Evolutionary conservation across 2,113 vertebrate species (phyloP).

Genomic region (Rhinichthys klamathensis): DNA sequence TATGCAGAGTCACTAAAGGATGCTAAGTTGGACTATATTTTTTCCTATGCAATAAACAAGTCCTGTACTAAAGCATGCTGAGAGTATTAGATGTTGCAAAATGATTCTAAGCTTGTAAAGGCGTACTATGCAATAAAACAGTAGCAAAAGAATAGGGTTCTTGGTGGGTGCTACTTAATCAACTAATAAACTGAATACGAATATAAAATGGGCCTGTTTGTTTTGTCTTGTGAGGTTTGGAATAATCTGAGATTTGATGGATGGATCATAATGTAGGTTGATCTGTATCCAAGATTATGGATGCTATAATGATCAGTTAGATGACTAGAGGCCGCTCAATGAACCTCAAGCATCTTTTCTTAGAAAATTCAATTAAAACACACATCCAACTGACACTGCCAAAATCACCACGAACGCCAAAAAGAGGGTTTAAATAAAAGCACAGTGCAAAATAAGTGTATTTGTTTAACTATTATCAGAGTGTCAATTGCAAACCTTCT

Average conservation of each 20-base stretch:
- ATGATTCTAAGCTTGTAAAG: background rate
- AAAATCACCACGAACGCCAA: background rate
- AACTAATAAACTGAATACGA: background rate
- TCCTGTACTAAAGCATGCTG: background rate
- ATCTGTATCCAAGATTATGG: background rate
- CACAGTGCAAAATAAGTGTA: background rate
- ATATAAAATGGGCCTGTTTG: background rate
- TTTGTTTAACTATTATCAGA: background rate
- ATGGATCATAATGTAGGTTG: background rate
- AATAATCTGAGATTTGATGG: background rate
- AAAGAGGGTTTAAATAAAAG: background rate
- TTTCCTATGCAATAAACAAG: background rate
- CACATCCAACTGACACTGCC: background rate
- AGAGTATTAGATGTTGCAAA: background rate
- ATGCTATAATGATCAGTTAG: background rate
- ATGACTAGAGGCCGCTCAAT: background rate
- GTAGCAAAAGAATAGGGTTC: background rate
- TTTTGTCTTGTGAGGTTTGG: background rate
- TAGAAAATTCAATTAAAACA: background rate
- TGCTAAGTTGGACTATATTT: background rate
- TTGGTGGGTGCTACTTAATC: background rate
- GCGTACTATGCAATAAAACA: background rate
- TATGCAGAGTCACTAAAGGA: background rate
- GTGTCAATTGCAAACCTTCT: background rate
- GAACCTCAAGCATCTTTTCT: slow-evolving; percentile 1